These are phyloP conservation scores for Drosophila basisetae DNA, from an alignment of 2,888 invertebrate genomes.

Conservation along the genomic window DNA sequence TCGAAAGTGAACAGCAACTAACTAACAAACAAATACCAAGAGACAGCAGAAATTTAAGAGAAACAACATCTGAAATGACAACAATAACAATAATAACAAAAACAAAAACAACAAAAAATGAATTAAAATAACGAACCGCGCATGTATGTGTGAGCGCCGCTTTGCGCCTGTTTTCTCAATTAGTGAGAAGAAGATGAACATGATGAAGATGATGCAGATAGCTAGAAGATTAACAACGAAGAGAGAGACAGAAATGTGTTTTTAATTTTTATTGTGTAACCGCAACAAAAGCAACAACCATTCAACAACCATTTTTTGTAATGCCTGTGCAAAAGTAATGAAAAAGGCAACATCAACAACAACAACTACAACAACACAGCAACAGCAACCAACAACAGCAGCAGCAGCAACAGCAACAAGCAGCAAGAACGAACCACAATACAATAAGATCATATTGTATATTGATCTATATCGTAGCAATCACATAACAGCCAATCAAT, in stretches of 20 bases:
- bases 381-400: conserved; percentile 17
- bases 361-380: conserved; percentile 26
- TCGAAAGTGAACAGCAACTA: conserved; percentile 51
- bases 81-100: conserved; percentile 31
- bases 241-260: conserved; percentile 64
- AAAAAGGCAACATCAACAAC: conserved; percentile 22
- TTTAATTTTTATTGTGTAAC: conserved; percentile 70
- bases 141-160: conserved; percentile 79
- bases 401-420: conserved; percentile 26
- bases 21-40: conserved; percentile 43
- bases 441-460: conserved; percentile 51
- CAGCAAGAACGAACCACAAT: conserved; percentile 31
- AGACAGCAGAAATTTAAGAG: conserved; percentile 39
- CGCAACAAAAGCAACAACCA: conserved; percentile 28
- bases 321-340: conserved; percentile 49
- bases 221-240: conserved; percentile 29
- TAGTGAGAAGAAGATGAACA: conserved; percentile 24
- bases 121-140: conserved; percentile 46
- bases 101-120: conserved; percentile 10
- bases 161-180: conserved; percentile 63
- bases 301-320: conserved; percentile 44
- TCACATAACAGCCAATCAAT: conserved; percentile 59
- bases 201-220: conserved; percentile 7
- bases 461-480: conserved; percentile 62
- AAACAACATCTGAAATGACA: conserved; percentile 40